A percentile compares a stretch with the other conserved stretches of the same genome.
Conservation (phyloP, 2,888 invertebrate genomes). For the Eupithecia vulgata region DNA sequence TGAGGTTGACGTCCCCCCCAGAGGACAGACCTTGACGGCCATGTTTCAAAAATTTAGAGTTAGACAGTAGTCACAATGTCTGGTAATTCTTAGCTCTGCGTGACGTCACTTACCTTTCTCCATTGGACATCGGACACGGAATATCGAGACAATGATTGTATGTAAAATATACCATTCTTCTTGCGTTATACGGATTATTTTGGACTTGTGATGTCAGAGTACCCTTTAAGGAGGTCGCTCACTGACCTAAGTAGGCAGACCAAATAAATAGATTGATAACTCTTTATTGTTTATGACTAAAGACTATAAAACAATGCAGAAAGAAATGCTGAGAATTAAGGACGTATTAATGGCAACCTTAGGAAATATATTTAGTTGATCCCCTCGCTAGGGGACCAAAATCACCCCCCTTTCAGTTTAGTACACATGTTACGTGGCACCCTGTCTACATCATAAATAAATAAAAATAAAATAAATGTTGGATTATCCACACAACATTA, state of each 20-base stretch:
- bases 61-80: constrained; percentile 12
- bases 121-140: constrained; percentile 40
- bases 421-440: too few relatives aligned
- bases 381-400: too few relatives aligned
- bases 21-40: neutral
- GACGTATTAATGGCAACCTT: too few relatives aligned
- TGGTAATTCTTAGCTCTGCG: constrained; percentile 31
- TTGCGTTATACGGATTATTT: constrained; percentile 27
- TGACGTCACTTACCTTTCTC: constrained; percentile 48
- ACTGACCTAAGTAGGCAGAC: neutral
- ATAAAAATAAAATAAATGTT: too few relatives aligned
- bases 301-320: too few relatives aligned
- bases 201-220: constrained; percentile 26
- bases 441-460: too few relatives aligned
- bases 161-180: constrained; percentile 41
- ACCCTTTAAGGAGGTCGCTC: constrained; percentile 1
- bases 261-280: neutral
- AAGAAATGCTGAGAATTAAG: too few relatives aligned
- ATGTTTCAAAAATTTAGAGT: neutral
- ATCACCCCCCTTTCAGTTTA: too few relatives aligned
- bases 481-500: too few relatives aligned
- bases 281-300: too few relatives aligned
- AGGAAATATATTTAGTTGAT: too few relatives aligned
- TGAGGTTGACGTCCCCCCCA: too few relatives aligned
- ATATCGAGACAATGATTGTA: constrained; percentile 41